Evolutionary conservation across 2,797 vertebrate genomes (phyloP).

Genomic region (Calcarius lapponicus): DNA sequence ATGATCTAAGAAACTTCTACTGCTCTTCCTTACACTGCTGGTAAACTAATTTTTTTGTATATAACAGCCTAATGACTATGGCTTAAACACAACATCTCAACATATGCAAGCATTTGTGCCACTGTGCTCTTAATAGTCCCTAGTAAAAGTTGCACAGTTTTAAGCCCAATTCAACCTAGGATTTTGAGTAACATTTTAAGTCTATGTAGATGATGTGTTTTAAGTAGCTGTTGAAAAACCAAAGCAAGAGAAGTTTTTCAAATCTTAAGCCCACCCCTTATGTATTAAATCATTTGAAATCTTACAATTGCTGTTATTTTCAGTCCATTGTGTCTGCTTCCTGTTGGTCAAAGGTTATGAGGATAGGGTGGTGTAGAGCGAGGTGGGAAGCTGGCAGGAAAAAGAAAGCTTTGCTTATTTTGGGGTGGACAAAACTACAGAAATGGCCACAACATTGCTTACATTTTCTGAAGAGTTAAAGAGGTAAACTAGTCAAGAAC

Average conservation of each 20-base stretch:
- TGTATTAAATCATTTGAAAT: conserved; percentile 55
- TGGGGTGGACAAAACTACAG: conserved; percentile 71
- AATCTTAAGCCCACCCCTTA: conserved; percentile 47
- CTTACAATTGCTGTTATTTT: conserved; percentile 87
- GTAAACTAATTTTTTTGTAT: not conserved
- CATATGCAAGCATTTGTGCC: not conserved
- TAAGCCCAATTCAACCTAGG: not conserved
- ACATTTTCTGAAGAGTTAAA: conserved; percentile 56
- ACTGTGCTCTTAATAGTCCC: not conserved
- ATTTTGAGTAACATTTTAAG: not conserved
- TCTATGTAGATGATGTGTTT: not conserved
- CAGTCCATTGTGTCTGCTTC: conserved; percentile 95
- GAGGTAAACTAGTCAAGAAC: conserved; percentile 44
- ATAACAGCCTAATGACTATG: not conserved
- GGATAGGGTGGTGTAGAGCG: conserved; percentile 89
- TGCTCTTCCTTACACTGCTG: not conserved
- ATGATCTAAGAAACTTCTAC: not conserved
- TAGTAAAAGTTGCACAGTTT: not conserved
- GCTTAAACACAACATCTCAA: not conserved
- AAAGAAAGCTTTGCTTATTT: conserved; percentile 71
- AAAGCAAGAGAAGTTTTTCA: conserved; percentile 3
- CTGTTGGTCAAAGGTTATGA: conserved; percentile 93
- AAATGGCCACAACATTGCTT: conserved; percentile 37
- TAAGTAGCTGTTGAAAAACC: not conserved
- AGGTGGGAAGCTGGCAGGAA: conserved; percentile 81